These are phyloP conservation scores for Campoplex nolae DNA, from an alignment of 2,888 invertebrate genomes.

Conservation along the genomic window DNA sequence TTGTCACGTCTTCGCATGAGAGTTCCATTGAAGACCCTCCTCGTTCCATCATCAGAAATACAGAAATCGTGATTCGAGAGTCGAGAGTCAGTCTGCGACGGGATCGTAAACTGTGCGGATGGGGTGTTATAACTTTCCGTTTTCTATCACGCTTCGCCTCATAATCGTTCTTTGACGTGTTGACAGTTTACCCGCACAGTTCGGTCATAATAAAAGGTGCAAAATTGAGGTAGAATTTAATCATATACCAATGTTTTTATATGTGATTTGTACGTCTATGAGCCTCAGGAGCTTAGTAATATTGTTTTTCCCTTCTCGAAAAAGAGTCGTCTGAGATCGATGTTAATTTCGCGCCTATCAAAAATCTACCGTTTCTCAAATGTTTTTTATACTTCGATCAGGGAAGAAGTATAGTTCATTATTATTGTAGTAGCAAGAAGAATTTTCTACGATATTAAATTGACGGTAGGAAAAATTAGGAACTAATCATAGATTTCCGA, in stretches of 20 bases:
- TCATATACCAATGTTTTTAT: background rate
- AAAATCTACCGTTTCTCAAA: background rate
- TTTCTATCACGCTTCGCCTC: slow-evolving; percentile 17
- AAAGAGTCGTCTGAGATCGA: background rate
- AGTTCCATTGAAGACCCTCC: background rate
- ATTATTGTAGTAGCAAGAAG: too few species aligned
- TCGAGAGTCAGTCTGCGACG: slow-evolving; percentile 44
- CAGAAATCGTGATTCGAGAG: background rate
- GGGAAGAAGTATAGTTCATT: background rate
- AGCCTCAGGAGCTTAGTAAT: background rate
- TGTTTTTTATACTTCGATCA: background rate
- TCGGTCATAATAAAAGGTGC: background rate
- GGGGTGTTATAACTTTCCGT: background rate
- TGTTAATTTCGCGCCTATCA: background rate
- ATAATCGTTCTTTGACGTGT: slow-evolving; percentile 1
- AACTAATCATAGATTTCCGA: background rate
- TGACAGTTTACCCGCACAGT: background rate
- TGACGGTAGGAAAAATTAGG: background rate
- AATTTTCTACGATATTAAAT: background rate
- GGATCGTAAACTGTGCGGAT: slow-evolving; percentile 25
- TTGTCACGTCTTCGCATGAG: slow-evolving; percentile 7
- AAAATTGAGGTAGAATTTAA: background rate
- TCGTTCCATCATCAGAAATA: background rate
- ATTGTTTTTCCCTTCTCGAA: background rate
- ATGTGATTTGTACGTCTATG: background rate